Conservation (phyloP, 2,888 invertebrate genomes). For the Oligia latruncula region DNA sequence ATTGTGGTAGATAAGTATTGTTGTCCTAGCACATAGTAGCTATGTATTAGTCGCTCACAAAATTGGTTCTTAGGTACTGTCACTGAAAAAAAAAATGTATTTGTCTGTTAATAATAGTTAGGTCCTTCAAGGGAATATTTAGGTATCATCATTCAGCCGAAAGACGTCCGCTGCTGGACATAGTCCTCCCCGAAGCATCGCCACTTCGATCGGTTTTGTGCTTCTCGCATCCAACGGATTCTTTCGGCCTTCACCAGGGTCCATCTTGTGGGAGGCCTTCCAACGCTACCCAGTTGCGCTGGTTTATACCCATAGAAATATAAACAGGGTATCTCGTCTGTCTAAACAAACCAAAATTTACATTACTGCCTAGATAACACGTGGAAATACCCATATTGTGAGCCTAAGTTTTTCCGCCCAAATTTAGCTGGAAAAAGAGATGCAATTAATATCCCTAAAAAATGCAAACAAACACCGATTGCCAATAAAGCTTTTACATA, state of each 20-base stretch:
- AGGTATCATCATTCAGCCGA: too few relatives aligned
- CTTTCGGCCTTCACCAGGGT: neutral
- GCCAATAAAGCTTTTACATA: conserved; percentile 18
- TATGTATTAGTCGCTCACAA: neutral
- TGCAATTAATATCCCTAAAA: neutral
- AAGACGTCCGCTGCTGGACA: neutral
- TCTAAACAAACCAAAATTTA: too few relatives aligned
- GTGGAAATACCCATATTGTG: neutral
- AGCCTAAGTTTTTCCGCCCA: too few relatives aligned
- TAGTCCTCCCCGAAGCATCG: neutral
- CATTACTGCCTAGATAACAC: too few relatives aligned
- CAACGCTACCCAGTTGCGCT: too few relatives aligned
- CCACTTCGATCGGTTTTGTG: neutral
- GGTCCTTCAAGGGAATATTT: too few relatives aligned
- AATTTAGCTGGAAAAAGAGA: neutral
- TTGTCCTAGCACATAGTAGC: neutral
- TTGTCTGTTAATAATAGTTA: neutral
- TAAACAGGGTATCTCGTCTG: too few relatives aligned
- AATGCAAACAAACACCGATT: neutral
- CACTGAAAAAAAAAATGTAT: neutral
- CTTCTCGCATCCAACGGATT: neutral
- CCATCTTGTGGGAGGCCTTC: too few relatives aligned
- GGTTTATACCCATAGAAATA: too few relatives aligned
- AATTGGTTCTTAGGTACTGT: neutral
- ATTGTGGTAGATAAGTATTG: neutral